phyloP scores from a whole-genome alignment of 2,797 vertebrate genomes.

The Epinephelus coioides region DNA sequence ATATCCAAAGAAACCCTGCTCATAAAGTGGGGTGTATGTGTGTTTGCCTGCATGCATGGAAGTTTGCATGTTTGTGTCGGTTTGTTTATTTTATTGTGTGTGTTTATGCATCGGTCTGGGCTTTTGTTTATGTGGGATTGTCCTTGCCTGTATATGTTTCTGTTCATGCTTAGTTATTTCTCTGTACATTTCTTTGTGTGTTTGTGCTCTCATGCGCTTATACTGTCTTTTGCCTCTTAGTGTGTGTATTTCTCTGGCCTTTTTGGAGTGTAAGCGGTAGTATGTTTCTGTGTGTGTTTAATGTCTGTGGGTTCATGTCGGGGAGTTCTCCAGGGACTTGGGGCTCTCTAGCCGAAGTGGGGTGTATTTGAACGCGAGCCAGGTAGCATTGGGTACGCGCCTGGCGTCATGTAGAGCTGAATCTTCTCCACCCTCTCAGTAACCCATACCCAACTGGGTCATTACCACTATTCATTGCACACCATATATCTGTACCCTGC shows the following conservation, averaged over 20 bases:
- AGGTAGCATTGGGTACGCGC: conserved; percentile 47
- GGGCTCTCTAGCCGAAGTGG: conserved; percentile 52
- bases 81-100: conserved; percentile 18
- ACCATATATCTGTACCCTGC: neutral
- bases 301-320: conserved; percentile 22
- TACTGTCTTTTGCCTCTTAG: neutral
- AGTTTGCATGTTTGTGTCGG: conserved; percentile 40
- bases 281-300: conserved; percentile 26
- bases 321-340: conserved; percentile 42
- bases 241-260: neutral
- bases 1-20: conserved; percentile 34
- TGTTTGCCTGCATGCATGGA: conserved; percentile 26
- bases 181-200: neutral
- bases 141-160: neutral
- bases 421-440: conserved; percentile 8
- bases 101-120: conserved; percentile 10
- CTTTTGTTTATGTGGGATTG: conserved; percentile 21
- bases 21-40: conserved; percentile 24
- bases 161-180: neutral
- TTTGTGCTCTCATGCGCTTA: neutral
- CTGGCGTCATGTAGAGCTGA: conserved; percentile 45
- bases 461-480: conserved; percentile 5
- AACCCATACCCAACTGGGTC: conserved; percentile 10
- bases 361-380: conserved; percentile 53
- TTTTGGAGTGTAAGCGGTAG: neutral